Evolutionary conservation across 2,113 vertebrate species (phyloP).

Genomic region (Platichthys flesus): DNA sequence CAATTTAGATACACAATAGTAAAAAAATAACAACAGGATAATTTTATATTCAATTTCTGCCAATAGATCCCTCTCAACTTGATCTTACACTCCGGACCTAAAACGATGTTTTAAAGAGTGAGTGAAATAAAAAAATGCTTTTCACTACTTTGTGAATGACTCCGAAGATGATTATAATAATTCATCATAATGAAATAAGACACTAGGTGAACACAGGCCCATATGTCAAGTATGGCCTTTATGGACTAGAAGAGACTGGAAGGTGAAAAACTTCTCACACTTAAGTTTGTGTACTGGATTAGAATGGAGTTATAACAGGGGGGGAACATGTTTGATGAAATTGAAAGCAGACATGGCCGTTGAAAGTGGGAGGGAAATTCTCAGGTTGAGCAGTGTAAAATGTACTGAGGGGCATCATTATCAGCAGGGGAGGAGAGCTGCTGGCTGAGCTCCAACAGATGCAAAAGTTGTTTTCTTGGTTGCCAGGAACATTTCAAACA

Average conservation of each 20-base stretch:
- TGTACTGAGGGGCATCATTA: slow-evolving; percentile 30
- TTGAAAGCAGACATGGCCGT: slow-evolving; percentile 36
- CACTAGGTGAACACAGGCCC: background rate
- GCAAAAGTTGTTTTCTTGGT: slow-evolving; percentile 8
- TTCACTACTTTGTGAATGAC: background rate
- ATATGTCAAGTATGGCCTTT: slow-evolving; percentile 18
- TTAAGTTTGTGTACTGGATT: slow-evolving; percentile 10
- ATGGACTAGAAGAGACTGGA: background rate
- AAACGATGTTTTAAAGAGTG: too few relatives aligned
- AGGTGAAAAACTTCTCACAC: slow-evolving; percentile 37
- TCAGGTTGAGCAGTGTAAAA: slow-evolving; percentile 30
- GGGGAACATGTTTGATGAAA: slow-evolving; percentile 28
- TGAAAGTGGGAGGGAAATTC: slow-evolving; percentile 32
- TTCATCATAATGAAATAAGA: background rate
- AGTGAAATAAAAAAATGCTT: background rate
- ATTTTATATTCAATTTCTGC: too few relatives aligned
- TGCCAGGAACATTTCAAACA: slow-evolving; percentile 38
- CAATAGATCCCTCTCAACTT: too few relatives aligned
- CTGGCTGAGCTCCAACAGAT: slow-evolving; percentile 33
- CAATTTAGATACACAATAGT: too few relatives aligned
- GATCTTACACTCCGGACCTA: too few relatives aligned
- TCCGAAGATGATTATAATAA: background rate
- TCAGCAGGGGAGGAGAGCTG: slow-evolving; percentile 12
- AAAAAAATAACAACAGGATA: too few relatives aligned
- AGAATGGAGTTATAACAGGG: slow-evolving; percentile 1